Evolutionary conservation across 2,797 vertebrate species (phyloP), one percentile per base, ranked within the genome.

Genomic region (Sorex maritimensis): DNA sequence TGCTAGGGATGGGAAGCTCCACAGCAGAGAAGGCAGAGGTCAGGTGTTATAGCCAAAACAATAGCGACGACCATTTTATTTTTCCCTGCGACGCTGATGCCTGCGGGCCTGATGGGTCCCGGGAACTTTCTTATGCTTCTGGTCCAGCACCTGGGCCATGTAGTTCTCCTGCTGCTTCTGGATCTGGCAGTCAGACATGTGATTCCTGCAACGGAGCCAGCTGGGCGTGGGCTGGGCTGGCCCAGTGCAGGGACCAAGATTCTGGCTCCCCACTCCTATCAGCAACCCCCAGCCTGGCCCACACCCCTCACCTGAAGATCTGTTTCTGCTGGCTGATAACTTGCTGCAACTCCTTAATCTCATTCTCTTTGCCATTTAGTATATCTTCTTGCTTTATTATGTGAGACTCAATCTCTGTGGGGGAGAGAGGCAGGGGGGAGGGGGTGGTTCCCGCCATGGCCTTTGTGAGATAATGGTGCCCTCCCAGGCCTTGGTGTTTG

Each of bases 111-210:
- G 94, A 52, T 26, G 78, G 0, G 1, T 80, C 74, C 96, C 97
- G 0, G 67, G 85, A 67, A 82, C 55, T 95, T 94, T 95, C 96
- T 97, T 96, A 93, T 95, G 89, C 67, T 97, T 97, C 94, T 65
- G 94, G 68, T 92, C 90, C 95, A 97, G 86, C 78, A 77, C 94
- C 49, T 15, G 1, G 23, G 82, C 92, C 82, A 82, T 28, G 91
- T 97, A 96, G 92, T 82, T 88, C 67, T 97, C 97, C 85, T 97
- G 97, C 90, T 97, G 94, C 93, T 96, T 97, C 93, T 97, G 96
- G 92, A 97, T 94, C 95, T 96, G 65, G 72, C 96, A 94, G 84
- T 97, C 96, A 6, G 78, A 96, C 80, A 93, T 65, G 58, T 96
- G 77, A 90, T 88, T 93, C 93, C 97, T 97, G 96, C 61, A 95